Evolutionary conservation across 2,113 vertebrate species (phyloP), one percentile per base, ranked within the genome.

Genomic region (Panthera leo): DNA sequence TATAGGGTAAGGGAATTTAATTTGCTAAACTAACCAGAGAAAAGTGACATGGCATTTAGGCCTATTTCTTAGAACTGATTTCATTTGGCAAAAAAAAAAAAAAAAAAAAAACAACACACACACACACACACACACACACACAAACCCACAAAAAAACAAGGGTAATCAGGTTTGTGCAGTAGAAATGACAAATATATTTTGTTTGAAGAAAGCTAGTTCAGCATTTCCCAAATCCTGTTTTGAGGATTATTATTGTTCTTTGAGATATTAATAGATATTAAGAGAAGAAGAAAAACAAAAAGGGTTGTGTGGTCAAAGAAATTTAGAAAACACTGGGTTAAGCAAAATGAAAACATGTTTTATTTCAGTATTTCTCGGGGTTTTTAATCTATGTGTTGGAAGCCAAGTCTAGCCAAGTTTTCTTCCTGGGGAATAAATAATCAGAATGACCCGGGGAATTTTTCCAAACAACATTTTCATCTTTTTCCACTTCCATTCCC

Each of bases 211-310:
- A 39, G 19, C 39, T 91, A 86, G 42, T 84, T 96, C 88, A 95
- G n/a, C 85, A 94, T 94, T 98, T 96, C 21, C 19, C 10, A 89
- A 76, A 85, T 71, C n/a, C 95, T 95, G 51, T 94, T 98, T 89
- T 92, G 78, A 96, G 34, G 16, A 92, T 58, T 71, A 39, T 36
- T 94, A 53, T 21, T 96, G 9, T 93, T 94, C 55, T 93, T 15
- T 95, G 85, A 95, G 36, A 58, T 95, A 93, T 84, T 95, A 91
- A 63, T 90, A 89, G 73, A 63, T 96, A 27, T 11, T 95, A 58
- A 95, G 61, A 89, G 61, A 51, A 71, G 42, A 95, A 89, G 84
- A 80, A 93, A 53, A 84, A 80, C 31, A 95, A 58, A 83, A 73
- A 90, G 39, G 31, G 23, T 75, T 87, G 27, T 89, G 27, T 82